Base-by-base conservation (phyloP, 2,797 vertebrate species). In the Phrynocephalus guinanensis region DNA sequence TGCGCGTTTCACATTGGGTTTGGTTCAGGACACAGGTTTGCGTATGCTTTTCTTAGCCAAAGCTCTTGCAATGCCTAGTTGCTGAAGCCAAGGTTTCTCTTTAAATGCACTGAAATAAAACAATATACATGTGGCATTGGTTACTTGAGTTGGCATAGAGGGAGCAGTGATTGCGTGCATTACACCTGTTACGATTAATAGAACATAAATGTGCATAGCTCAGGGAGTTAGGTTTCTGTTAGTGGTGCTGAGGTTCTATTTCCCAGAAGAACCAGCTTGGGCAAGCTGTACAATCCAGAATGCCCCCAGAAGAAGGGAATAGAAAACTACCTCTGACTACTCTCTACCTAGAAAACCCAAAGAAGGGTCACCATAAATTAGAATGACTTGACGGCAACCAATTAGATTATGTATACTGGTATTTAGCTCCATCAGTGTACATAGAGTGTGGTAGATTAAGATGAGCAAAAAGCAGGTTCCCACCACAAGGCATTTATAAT, bases 11-110 rank as follows among this genome's bases (percentile, higher is more conserved):
- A 76, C 26, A 52, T 56, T 50, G 72, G 56, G 56, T 9, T 73
- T 22, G 63, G 28, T 86, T 44, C 72, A 60, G 82, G 66, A n/a
- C 86, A 93, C 66, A 91, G 85, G 33, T 89, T 90, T 86, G 93
- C 63, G 91, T 50, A 96, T 63, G 26, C 85, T 96, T 93, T 95
- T 98, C 91, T 93, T 97, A 67, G 96, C 96, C 86, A 97, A 92
- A 68, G 85, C 95, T 73, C 95, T 93, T 71, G 97, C 97, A 86
- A 97, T 96, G 82, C 82, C 94, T 89, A 98, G 92, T 93, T 97
- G 97, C 87, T 96, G 96, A 68, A 95, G 91, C 97, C 97, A 98
- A 50, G 93, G 92, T 82, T 96, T 97, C 94, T 97, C 97, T 91
- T 97, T 98, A 94, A 98, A 98, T 80, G 96, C 92, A 92, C 97